phyloP scores from a whole-genome alignment of 2,888 invertebrate species.

The Cheilosia variabilis region DNA sequence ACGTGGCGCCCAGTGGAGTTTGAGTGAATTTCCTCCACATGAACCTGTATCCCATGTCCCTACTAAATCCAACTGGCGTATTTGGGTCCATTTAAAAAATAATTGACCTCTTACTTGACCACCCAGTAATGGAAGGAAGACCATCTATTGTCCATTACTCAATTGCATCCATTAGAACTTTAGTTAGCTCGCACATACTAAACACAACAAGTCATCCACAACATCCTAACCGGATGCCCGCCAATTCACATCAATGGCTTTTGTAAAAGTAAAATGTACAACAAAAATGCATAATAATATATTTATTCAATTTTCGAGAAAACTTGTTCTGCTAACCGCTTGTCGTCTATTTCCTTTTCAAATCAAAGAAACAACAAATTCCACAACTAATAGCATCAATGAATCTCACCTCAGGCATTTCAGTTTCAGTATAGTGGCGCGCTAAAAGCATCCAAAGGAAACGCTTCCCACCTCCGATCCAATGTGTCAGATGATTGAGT shows the following conservation, averaged over 20 bases:
- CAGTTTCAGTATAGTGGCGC: background rate
- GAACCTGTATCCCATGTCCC: too few species aligned
- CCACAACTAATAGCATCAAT: slow-evolving; percentile 62
- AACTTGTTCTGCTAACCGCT: slow-evolving; percentile 4
- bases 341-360: slow-evolving; percentile 67
- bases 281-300: background rate
- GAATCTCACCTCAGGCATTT: slow-evolving; percentile 65
- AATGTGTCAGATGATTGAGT: slow-evolving; percentile 58
- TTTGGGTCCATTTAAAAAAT: too few species aligned
- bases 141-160: slow-evolving; percentile 47
- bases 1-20: too few species aligned
- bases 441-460: slow-evolving; percentile 32
- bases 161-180: slow-evolving; percentile 54
- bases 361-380: slow-evolving; percentile 34
- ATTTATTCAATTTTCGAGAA: slow-evolving; percentile 16
- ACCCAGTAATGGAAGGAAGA: background rate
- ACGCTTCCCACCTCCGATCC: slow-evolving; percentile 20
- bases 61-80: background rate
- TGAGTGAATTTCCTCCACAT: too few species aligned
- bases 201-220: slow-evolving; percentile 47
- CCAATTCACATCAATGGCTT: slow-evolving; percentile 56
- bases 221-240: slow-evolving; percentile 55
- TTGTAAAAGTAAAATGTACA: slow-evolving; percentile 40
- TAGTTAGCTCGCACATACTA: slow-evolving; percentile 47
- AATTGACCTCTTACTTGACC: too few species aligned